phyloP scores from a whole-genome alignment of 1,140 invertebrate species.

The Bombus pascuorum region DNA sequence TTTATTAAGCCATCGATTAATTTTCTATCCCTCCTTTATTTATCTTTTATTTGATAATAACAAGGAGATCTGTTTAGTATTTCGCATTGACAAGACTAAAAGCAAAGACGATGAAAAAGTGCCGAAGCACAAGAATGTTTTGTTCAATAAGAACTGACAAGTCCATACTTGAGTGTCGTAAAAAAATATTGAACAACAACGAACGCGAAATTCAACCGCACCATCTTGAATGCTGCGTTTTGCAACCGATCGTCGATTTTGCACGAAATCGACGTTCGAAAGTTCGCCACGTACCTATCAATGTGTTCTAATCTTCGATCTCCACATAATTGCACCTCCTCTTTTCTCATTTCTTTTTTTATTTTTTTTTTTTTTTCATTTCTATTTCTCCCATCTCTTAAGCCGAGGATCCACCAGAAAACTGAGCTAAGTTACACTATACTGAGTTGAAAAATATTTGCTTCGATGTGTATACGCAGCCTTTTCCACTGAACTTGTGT shows the following conservation, averaged over 20 bases:
- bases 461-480: background rate
- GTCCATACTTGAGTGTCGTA: no score
- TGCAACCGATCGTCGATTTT: constrained; percentile 23
- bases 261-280: constrained; percentile 19
- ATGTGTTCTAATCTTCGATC: constrained; percentile 18
- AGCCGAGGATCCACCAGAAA: background rate
- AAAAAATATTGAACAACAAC: no score
- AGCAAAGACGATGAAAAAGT: background rate
- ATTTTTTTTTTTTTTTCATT: background rate
- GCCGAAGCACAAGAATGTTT: background rate
- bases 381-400: background rate
- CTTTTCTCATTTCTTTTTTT: constrained; percentile 1
- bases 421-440: no score
- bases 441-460: no score
- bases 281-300: constrained; percentile 36
- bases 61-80: fast-evolving
- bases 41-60: background rate
- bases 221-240: constrained; percentile 49
- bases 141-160: background rate
- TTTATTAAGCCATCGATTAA: background rate
- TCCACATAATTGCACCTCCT: constrained; percentile 25
- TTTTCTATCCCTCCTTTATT: background rate
- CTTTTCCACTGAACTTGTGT: no score
- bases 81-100: background rate
- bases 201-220: background rate